Evolutionary conservation across 2,888 invertebrate species (phyloP), one percentile per base, ranked within the genome.

Genomic region (Salpingus planirostris): DNA sequence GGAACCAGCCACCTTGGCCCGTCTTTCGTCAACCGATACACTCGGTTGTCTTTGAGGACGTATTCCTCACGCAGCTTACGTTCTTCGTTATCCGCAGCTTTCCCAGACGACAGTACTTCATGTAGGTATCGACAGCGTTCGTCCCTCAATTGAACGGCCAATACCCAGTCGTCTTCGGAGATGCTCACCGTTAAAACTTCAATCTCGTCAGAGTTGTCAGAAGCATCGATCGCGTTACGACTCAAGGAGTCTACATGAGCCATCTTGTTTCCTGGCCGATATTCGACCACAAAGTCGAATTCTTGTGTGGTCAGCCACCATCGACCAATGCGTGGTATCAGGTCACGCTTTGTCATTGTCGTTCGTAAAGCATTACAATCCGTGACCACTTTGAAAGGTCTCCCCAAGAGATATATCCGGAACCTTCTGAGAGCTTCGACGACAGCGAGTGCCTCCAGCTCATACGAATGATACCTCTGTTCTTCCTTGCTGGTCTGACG

Each of bases 221-320:
- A 13, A 18, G 15, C 21, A 15, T 45, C 39, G 1, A 44, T 40
- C 2, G 48, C 42, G 32, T 40, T 35, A 15, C 46, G 26, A 32
- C 44, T 47, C 5, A 47, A 27, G 3, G 28, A 18, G 30, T 49
- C 44, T 7, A 38, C 46, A 1, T 33, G 33, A 11, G 13, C 8
- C 30, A 40, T 46, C n/a, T 18, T 22, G 3, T 11, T 21, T 8
- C 46, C 46, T n/a, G 36, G 40, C 13, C 30, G 38, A 31, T 49
- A 37, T 22, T 46, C 43, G 4, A 44, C 31, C 2, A 22, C 18
- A 32, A 44, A 48, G 33, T 42, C 24, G 24, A 40, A 45, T 13
- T 46, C 43, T 7, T 38, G 37, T 21, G 47, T 14, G 15, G 30
- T 29, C 7, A 41, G 14, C 15, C 23, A 37, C 37, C 29, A 37